A percentile compares a stretch with the other conserved stretches of the same genome.
phyloP scores from a whole-genome alignment of 2,888 invertebrate species.

The Tenthredo distinguenda region DNA sequence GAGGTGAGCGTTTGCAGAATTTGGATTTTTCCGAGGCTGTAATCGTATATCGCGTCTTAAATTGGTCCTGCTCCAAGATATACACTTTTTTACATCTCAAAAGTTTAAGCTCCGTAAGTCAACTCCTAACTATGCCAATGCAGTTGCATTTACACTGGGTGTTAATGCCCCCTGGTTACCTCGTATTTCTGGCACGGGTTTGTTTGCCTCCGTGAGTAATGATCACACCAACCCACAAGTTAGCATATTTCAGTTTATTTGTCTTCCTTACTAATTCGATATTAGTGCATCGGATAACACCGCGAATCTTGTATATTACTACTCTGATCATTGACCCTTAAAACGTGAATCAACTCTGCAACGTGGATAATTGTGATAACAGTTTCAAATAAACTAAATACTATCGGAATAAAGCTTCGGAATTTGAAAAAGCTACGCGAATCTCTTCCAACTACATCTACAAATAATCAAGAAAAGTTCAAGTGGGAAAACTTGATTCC shows the following conservation, averaged over 20 bases:
- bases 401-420: too few species aligned
- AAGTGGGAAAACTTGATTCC: too few species aligned
- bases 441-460: too few species aligned
- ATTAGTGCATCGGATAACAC: slow-evolving; percentile 15
- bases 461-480: too few species aligned
- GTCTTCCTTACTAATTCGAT: slow-evolving; percentile 15
- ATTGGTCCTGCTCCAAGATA: background rate
- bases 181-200: slow-evolving; percentile 34
- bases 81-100: background rate
- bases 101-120: background rate
- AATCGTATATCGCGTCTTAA: background rate
- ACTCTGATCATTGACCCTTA: slow-evolving; percentile 47
- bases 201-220: slow-evolving; percentile 38
- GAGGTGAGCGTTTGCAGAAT: background rate
- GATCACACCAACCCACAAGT: background rate
- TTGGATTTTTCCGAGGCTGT: background rate
- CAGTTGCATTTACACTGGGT: slow-evolving; percentile 25
- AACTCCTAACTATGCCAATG: background rate
- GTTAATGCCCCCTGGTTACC: slow-evolving; percentile 42
- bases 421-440: too few species aligned
- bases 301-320: background rate
- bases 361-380: background rate
- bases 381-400: background rate
- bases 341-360: background rate
- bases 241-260: slow-evolving; percentile 36